Evolutionary conservation across 2,888 invertebrate genomes (phyloP).

Genomic region (Ophion ventricosus): DNA sequence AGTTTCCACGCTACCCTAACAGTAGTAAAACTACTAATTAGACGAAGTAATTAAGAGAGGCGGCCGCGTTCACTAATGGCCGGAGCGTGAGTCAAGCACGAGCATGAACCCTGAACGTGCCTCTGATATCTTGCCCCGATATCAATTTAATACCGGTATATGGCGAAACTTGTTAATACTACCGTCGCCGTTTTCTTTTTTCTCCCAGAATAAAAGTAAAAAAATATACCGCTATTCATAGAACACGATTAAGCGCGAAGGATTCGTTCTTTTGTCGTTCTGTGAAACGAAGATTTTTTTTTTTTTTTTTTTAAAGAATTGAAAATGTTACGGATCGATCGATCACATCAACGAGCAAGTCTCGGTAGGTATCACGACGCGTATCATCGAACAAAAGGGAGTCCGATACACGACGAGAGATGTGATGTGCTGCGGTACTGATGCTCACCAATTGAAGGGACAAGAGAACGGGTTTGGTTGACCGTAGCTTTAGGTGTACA

Average conservation of each 20-base stretch:
- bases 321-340: constrained; percentile 67
- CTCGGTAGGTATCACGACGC: constrained; percentile 8
- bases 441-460: constrained; percentile 53
- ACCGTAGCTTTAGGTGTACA: constrained; percentile 69
- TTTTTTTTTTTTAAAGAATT: too few relatives aligned
- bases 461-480: constrained; percentile 69
- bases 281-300: constrained; percentile 36
- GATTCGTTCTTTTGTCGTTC: constrained; percentile 8
- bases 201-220: neutral
- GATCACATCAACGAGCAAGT: constrained; percentile 66
- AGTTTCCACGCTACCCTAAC: constrained; percentile 70
- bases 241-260: constrained; percentile 9
- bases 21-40: constrained; percentile 74
- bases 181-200: neutral
- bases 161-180: constrained; percentile 36
- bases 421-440: constrained; percentile 51
- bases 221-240: neutral
- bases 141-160: constrained; percentile 72
- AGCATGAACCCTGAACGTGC: constrained; percentile 75
- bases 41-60: constrained; percentile 73
- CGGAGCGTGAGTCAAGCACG: constrained; percentile 71
- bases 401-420: constrained; percentile 61
- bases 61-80: constrained; percentile 73
- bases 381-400: constrained; percentile 64
- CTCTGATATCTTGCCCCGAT: constrained; percentile 73